Evolutionary conservation across 2,113 vertebrate species (phyloP).

Genomic region (Potamarius usumacintae): DNA sequence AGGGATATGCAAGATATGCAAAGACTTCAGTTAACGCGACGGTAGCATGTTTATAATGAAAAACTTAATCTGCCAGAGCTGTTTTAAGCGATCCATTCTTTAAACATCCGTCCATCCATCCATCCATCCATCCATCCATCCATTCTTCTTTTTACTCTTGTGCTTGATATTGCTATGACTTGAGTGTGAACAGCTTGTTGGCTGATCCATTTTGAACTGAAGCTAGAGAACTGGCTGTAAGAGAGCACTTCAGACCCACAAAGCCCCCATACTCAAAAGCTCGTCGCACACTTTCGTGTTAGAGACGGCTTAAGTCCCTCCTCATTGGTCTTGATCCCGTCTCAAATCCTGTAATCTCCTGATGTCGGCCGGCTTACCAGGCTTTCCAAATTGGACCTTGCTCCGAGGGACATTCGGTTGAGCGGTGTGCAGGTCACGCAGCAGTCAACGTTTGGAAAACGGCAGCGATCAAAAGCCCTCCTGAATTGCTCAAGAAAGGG

Average conservation of each 20-base stretch:
- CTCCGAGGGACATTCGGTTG: constrained; percentile 42
- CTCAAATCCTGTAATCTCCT: constrained; percentile 61
- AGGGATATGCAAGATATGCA: neutral
- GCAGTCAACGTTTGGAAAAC: constrained; percentile 18
- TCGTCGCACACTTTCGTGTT: constrained; percentile 49
- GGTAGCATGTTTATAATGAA: neutral
- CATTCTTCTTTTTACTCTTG: neutral
- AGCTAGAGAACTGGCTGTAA: constrained; percentile 16
- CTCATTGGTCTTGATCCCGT: constrained; percentile 55
- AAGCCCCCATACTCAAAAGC: constrained; percentile 49
- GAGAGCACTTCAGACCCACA: constrained; percentile 42
- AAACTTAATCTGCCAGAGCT: neutral
- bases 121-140: neutral
- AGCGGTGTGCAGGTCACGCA: constrained; percentile 30
- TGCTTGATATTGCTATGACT: constrained; percentile 10
- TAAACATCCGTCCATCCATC: neutral
- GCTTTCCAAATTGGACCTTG: constrained; percentile 51
- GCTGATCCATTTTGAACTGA: constrained; percentile 14
- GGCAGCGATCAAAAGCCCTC: constrained; percentile 13
- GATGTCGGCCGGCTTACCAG: constrained; percentile 52
- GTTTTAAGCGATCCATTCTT: neutral
- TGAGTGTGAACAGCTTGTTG: neutral
- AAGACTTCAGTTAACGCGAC: neutral
- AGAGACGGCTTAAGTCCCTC: constrained; percentile 49
- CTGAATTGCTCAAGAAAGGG: neutral